These are phyloP conservation scores for Hemitrygon akajei DNA, from an alignment of 2,797 vertebrate genomes.

Conservation along the genomic window DNA sequence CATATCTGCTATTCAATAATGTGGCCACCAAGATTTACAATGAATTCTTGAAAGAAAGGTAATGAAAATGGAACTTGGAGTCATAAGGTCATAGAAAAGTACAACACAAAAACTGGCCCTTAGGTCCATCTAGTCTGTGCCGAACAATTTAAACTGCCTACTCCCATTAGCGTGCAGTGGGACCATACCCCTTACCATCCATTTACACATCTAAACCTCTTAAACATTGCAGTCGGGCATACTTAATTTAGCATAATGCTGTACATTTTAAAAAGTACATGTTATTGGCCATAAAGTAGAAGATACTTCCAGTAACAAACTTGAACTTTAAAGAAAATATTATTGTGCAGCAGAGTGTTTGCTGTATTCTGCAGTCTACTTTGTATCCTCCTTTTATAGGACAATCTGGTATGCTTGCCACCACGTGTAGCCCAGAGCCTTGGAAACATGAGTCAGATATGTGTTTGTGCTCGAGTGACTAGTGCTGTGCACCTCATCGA, in stretches of 20 bases:
- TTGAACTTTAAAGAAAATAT: not conserved
- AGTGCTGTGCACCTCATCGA: slow-evolving; percentile 89
- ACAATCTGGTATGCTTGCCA: slow-evolving; percentile 88
- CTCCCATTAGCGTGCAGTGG: too few relatives aligned
- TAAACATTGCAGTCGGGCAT: too few relatives aligned
- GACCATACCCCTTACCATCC: too few relatives aligned
- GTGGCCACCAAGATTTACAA: not conserved
- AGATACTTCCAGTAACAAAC: not conserved
- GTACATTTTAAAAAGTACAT: not conserved
- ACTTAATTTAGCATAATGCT: not conserved
- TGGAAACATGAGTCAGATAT: slow-evolving; percentile 93
- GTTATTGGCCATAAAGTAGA: not conserved
- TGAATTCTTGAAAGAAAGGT: not conserved
- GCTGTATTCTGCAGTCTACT: not conserved
- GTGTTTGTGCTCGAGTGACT: slow-evolving; percentile 83
- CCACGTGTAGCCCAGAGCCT: slow-evolving; percentile 87
- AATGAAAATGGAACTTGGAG: not conserved
- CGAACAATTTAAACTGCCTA: too few relatives aligned
- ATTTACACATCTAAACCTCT: too few relatives aligned
- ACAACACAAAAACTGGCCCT: too few relatives aligned
- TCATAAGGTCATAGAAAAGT: too few relatives aligned
- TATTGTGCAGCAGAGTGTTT: not conserved
- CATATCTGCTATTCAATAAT: not conserved
- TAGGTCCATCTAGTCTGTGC: too few relatives aligned
- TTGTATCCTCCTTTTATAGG: slow-evolving; percentile 56